phyloP scores from a whole-genome alignment of 2,113 vertebrate species.

The Suncus etruscus region DNA sequence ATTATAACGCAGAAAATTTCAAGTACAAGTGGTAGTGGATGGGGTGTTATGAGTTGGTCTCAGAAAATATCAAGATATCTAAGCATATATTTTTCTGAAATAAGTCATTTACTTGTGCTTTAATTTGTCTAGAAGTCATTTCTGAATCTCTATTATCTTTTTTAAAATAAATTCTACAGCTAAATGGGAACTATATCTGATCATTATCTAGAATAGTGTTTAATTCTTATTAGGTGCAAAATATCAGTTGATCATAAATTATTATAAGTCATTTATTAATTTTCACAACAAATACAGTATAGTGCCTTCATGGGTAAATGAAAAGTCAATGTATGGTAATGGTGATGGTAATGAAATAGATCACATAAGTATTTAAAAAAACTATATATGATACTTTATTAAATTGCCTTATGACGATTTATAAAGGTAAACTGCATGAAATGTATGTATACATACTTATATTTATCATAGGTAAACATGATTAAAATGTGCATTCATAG shows the following conservation, averaged over 20 bases:
- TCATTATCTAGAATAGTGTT: background rate
- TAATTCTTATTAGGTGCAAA: background rate
- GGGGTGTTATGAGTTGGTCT: too few relatives aligned
- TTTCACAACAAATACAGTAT: background rate
- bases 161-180: background rate
- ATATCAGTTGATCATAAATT: background rate
- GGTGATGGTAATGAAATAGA: background rate
- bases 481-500: background rate
- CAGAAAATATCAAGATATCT: background rate
- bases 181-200: background rate
- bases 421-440: background rate
- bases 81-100: background rate
- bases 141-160: background rate
- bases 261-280: background rate
- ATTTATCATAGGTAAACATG: background rate
- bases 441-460: background rate
- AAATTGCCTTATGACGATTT: background rate
- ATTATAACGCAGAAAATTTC: too few relatives aligned
- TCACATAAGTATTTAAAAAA: background rate
- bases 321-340: background rate
- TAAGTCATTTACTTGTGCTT: background rate
- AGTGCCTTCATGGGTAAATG: background rate
- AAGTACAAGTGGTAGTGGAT: too few relatives aligned
- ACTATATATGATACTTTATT: too few relatives aligned
- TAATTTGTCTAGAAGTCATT: background rate